phyloP scores from a whole-genome alignment of 2,888 invertebrate genomes.

The Thera britannica region DNA sequence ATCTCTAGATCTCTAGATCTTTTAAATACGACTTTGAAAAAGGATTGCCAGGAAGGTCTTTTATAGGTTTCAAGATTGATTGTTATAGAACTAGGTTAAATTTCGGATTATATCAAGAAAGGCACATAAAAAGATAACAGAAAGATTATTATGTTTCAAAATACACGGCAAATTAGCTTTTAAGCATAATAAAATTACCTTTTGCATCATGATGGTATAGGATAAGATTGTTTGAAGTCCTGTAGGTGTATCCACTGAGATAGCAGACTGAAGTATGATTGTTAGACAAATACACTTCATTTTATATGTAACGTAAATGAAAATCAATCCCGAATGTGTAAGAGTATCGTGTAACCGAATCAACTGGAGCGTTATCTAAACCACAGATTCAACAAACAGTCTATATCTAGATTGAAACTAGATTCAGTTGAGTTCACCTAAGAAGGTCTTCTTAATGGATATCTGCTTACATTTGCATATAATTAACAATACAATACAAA shows the following conservation, averaged over 20 bases:
- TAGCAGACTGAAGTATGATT: constrained; percentile 58
- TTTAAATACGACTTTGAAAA: too few species aligned
- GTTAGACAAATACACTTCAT: constrained; percentile 50
- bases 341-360: constrained; percentile 63
- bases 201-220: constrained; percentile 55
- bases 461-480: constrained; percentile 3
- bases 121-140: too few species aligned
- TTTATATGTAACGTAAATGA: constrained; percentile 77
- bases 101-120: too few species aligned
- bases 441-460: not conserved
- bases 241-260: constrained; percentile 34
- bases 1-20: too few species aligned
- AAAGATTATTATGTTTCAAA: too few species aligned
- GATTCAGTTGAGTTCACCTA: constrained; percentile 4
- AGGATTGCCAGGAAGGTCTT: too few species aligned
- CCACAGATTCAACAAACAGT: constrained; percentile 18
- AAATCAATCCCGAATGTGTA: constrained; percentile 74
- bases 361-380: constrained; percentile 62
- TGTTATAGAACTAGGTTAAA: too few species aligned
- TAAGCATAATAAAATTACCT: constrained; percentile 47
- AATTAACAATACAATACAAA: not conserved
- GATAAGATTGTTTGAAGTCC: constrained; percentile 23
- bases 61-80: too few species aligned
- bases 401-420: constrained; percentile 9
- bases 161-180: too few species aligned